Base-by-base conservation (phyloP, 1,140 invertebrate genomes). In the Lepidurus packardi region DNA sequence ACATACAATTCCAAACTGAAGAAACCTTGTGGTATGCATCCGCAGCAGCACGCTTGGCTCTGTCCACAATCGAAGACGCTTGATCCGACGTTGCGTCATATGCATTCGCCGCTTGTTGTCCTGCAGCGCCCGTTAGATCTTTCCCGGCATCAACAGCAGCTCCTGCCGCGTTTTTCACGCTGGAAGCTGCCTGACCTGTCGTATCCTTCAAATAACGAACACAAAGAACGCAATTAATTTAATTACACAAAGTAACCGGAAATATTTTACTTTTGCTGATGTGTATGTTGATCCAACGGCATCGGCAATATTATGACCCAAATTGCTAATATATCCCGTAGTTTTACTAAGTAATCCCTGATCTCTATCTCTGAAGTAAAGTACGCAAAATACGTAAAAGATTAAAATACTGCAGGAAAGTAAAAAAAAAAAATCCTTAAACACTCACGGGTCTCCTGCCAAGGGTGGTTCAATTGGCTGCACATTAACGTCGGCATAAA, bases 321-420 rank as follows among this genome's bases (percentile, higher is more conserved):
- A 4, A 16, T 65, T 21, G 53, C 53, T 65, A 65, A 65, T 65
- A 65, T 65, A 65, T 6, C 21, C 53, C 8, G 53, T n/a, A 21
- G 53, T 65, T 65, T 65, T 65, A 21, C 53, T 65, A 65, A 65
- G 53, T 65, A 65, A 65, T 16, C 53, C 53, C 21, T 65, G 16
- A 65, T 65, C 53, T 21, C 21, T 1, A 65, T 65, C 53, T 65
- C 53, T 65, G 53, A 2, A 16, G 13, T 11, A 65, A 13, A 47
- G 53, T 34, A 2, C 3, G 34, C 3, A 65, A 65, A 11, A 65
- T 21, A 65, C 53, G 13, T 65, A 65, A n/a, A n/a, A n/a, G 21
- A 65, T 65, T n/a, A 16, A 65, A n/a, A 21, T 21, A 1, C 4
- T 65, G 53, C 9, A 16, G 16, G 16, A 13, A n/a, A n/a, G 6